These are phyloP conservation scores for Acanthaster planci DNA, from an alignment of 35 echinoderm and acorn worm species.

Conservation along the genomic window DNA sequence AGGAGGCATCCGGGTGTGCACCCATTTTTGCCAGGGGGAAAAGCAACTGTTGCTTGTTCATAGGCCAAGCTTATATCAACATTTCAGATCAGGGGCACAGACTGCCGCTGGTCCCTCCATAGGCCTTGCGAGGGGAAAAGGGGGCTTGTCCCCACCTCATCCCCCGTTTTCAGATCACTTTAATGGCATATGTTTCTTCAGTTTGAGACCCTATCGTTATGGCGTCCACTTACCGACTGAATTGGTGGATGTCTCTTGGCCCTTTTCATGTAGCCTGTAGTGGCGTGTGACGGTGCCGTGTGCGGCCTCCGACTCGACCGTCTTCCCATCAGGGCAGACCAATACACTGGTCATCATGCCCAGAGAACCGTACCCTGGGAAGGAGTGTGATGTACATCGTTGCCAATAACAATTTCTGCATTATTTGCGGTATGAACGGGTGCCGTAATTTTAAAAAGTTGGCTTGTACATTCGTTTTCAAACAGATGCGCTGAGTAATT, in stretches of 20 bases:
- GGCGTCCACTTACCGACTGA: constrained; percentile 69
- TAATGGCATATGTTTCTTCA: too few relatives aligned
- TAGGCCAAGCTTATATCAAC: too few relatives aligned
- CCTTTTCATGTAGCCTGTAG: constrained; percentile 88
- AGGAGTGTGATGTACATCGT: too few relatives aligned
- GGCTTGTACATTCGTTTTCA: background rate
- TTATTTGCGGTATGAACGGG: background rate
- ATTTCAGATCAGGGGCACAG: too few relatives aligned
- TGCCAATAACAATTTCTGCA: background rate
- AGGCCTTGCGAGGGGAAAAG: too few relatives aligned
- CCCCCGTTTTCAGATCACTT: too few relatives aligned
- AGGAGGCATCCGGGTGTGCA: too few relatives aligned
- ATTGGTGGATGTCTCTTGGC: constrained; percentile 92
- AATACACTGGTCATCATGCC: constrained; percentile 97
- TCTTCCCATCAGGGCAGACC: constrained; percentile 93
- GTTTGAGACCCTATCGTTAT: background rate
- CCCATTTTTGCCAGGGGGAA: too few relatives aligned
- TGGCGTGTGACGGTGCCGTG: constrained; percentile 96
- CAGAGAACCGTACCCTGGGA: constrained; percentile 83
- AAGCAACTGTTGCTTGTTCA: too few relatives aligned
- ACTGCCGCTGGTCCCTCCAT: too few relatives aligned
- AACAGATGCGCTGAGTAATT: background rate
- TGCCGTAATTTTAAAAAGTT: background rate
- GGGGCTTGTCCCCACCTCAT: too few relatives aligned
- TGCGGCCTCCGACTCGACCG: constrained; percentile 87